phyloP scores from a whole-genome alignment of 2,113 vertebrate species.

The Bettongia penicillata region DNA sequence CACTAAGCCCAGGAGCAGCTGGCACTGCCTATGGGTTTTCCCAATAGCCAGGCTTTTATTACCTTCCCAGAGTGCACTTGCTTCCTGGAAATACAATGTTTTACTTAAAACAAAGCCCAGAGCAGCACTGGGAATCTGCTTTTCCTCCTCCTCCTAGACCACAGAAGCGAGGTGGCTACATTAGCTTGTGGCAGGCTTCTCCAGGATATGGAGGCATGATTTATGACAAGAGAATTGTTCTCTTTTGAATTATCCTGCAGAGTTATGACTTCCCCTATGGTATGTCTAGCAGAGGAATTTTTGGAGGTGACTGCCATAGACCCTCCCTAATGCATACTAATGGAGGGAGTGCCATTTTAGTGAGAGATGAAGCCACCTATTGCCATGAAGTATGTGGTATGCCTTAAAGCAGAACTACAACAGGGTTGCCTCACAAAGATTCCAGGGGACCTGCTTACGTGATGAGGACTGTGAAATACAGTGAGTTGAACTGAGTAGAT shows the following conservation, averaged over 20 bases:
- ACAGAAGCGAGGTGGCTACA: no score
- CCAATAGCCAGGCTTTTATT: neutral
- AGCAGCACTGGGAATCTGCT: no score
- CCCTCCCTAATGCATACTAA: neutral
- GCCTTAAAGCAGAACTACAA: no score
- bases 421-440: neutral
- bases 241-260: neutral
- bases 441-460: neutral
- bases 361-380: neutral
- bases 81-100: neutral
- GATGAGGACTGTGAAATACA: neutral
- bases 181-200: neutral
- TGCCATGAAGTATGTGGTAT: neutral
- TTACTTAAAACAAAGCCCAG: neutral
- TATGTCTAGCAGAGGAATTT: neutral
- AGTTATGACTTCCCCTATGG: neutral
- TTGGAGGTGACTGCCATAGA: neutral
- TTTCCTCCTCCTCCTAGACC: neutral
- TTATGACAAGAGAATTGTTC: neutral
- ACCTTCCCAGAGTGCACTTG: neutral
- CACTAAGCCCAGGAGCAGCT: neutral
- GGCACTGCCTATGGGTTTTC: neutral
- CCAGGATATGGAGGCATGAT: neutral
- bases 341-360: neutral
- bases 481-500: neutral